Conservation (phyloP, 2,888 invertebrate genomes). For the Notocelia uddmanniana region DNA sequence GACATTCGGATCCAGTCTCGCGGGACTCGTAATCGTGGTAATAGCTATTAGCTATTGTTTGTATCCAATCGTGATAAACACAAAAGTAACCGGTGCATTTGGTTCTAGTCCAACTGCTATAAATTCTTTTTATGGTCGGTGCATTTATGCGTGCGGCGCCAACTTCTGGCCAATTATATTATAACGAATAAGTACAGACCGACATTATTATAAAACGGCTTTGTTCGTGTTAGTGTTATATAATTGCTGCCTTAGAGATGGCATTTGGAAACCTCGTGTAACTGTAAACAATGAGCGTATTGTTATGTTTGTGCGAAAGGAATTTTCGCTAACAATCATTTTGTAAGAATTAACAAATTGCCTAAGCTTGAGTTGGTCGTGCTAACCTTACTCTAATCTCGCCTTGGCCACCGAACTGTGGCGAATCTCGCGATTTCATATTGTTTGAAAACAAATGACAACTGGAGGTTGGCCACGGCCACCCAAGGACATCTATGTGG, state of each 20-base stretch:
- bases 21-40: slow-evolving; percentile 18
- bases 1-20: slow-evolving; percentile 4
- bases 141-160: slow-evolving; percentile 55
- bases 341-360: slow-evolving; percentile 46
- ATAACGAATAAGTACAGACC: slow-evolving; percentile 1
- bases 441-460: slow-evolving; percentile 34
- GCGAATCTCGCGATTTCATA: slow-evolving; percentile 43
- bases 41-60: slow-evolving; percentile 39
- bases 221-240: slow-evolving; percentile 29
- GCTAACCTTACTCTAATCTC: slow-evolving; percentile 41
- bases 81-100: slow-evolving; percentile 55
- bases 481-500: slow-evolving; percentile 31
- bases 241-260: slow-evolving; percentile 30
- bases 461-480: slow-evolving; percentile 28
- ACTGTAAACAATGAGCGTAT: slow-evolving; percentile 43
- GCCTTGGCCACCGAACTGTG: slow-evolving; percentile 39
- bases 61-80: slow-evolving; percentile 50
- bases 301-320: slow-evolving; percentile 43
- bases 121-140: slow-evolving; percentile 61
- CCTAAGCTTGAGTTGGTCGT: slow-evolving; percentile 36
- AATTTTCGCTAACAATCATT: slow-evolving; percentile 38
- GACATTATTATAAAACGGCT: slow-evolving; percentile 31
- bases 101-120: slow-evolving; percentile 65
- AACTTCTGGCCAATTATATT: slow-evolving; percentile 56
- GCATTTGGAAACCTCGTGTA: slow-evolving; percentile 34